Evolutionary conservation across 2,888 invertebrate genomes (phyloP).

Genomic region (Drosophila basisetae): DNA sequence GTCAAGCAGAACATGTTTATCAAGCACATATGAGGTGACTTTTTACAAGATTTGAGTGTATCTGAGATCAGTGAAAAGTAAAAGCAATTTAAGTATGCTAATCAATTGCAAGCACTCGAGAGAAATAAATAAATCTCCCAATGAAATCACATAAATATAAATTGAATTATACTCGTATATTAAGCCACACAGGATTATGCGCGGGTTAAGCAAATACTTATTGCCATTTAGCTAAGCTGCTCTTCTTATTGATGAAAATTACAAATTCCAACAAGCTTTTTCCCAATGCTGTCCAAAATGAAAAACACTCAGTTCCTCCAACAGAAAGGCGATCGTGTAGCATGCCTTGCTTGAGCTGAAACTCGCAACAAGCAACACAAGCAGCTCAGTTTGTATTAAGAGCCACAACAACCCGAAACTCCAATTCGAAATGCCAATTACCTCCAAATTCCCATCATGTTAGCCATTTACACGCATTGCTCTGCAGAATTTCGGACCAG

Average conservation of each 20-base stretch:
- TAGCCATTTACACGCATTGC: conserved; percentile 56
- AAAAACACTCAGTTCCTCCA: background rate
- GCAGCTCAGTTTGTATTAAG: background rate
- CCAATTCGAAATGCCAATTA: conserved; percentile 65
- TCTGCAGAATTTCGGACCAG: conserved; percentile 6
- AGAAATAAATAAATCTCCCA: conserved; percentile 61
- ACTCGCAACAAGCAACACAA: background rate
- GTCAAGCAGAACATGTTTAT: conserved; percentile 54
- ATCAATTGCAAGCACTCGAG: conserved; percentile 67
- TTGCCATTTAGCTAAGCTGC: conserved; percentile 6
- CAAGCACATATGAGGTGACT: conserved; percentile 25
- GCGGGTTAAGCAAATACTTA: conserved; percentile 28
- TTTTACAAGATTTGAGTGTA: background rate
- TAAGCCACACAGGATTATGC: conserved; percentile 17
- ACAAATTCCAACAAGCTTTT: background rate
- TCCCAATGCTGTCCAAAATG: background rate
- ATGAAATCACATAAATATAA: conserved; percentile 43
- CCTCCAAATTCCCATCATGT: conserved; percentile 60
- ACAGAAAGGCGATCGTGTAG: background rate
- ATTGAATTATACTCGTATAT: conserved; percentile 37
- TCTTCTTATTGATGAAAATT: background rate
- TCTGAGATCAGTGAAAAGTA: conserved; percentile 23
- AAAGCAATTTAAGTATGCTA: conserved; percentile 59
- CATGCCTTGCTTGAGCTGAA: background rate
- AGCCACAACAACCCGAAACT: conserved; percentile 13